Evolutionary conservation across 2,888 invertebrate species (phyloP).

Genomic region (Nomada hirtipes): DNA sequence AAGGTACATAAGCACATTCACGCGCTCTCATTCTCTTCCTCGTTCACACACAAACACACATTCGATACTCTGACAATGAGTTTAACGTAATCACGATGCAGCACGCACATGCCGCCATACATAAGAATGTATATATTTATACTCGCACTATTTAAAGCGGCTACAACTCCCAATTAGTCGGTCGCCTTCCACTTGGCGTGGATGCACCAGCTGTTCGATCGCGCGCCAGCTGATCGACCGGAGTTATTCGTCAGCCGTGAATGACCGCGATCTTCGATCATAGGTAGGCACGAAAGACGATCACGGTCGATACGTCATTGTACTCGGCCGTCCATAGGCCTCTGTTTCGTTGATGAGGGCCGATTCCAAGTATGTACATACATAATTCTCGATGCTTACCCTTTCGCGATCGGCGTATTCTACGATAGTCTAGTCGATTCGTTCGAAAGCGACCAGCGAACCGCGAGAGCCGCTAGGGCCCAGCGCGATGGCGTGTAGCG

Average conservation of each 20-base stretch:
- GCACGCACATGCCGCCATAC: constrained; percentile 16
- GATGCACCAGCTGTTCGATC: constrained; percentile 21
- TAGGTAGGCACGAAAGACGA: background rate
- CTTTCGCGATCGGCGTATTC: background rate
- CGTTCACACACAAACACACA: background rate
- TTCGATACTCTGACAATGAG: constrained; percentile 7
- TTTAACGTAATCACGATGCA: constrained; percentile 10
- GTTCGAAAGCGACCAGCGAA: constrained; percentile 11
- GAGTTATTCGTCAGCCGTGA: background rate
- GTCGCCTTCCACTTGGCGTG: constrained; percentile 37
- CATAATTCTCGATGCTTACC: constrained; percentile 49
- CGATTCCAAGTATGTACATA: constrained; percentile 38
- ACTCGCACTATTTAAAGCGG: constrained; percentile 64
- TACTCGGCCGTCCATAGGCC: constrained; percentile 66
- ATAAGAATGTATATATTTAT: constrained; percentile 33
- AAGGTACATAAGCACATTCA: constrained; percentile 7
- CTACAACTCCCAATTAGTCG: constrained; percentile 65
- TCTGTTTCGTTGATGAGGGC: constrained; percentile 68
- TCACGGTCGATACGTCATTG: constrained; percentile 46
- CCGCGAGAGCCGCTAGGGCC: constrained; percentile 53
- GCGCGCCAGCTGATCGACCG: background rate
- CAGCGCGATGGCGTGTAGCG: constrained; percentile 32
- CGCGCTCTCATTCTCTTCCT: background rate
- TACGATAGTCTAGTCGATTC: constrained; percentile 6
- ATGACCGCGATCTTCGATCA: constrained; percentile 1